Base-by-base conservation (phyloP, 2,888 invertebrate genomes). In the Nemoura dubitans region DNA sequence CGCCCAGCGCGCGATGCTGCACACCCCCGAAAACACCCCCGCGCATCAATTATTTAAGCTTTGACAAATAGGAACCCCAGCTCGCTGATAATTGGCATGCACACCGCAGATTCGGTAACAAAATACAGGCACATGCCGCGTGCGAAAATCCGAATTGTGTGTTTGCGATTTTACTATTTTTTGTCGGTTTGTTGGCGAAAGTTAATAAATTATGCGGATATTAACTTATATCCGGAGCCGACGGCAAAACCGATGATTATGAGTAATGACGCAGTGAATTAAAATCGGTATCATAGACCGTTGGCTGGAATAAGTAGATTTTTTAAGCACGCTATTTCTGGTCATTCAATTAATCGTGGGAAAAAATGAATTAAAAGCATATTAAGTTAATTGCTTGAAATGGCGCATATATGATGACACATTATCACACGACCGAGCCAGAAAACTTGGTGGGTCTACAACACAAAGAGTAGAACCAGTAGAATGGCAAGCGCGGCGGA, bases 31-130 rank as follows among this genome's bases (percentile, higher is more conserved):
- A 28, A 85, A 77, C 43, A 81, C 43, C 29, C 26, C 76, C 83
- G 36, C 76, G 80, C 85, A 80, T 87, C 85, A 59, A 87, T 87
- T 85, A 87, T 87, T 87, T 85, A 87, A 81, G 36, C 85, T 87
- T 87, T 43, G 87, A 85, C 87, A 85, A 83, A 83, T 83, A 43
- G 36, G 26, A 42, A 21, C 30, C 29, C 78, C 26, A 36, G 84
- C 80, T 77, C 14, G 42, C 36, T 77, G 78, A 86, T 86, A 78
- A 80, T 81, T 86, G 77, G 42, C 27, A 26, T 78, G n/a, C 28
- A 21, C 36, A 16, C 83, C 83, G 21, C 30, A 27, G 26, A 42
- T 43, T 83, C 28, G 30, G 43, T 30, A 83, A 0, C 42, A 30
- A 83, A 14, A 36, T 29, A 21, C 85, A 0, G 77, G 30, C 5